Percentiles rank a stretch among this genome's conserved stretches.
phyloP scores from a whole-genome alignment of 2,888 invertebrate genomes.

The Azorinus chamasolen region DNA sequence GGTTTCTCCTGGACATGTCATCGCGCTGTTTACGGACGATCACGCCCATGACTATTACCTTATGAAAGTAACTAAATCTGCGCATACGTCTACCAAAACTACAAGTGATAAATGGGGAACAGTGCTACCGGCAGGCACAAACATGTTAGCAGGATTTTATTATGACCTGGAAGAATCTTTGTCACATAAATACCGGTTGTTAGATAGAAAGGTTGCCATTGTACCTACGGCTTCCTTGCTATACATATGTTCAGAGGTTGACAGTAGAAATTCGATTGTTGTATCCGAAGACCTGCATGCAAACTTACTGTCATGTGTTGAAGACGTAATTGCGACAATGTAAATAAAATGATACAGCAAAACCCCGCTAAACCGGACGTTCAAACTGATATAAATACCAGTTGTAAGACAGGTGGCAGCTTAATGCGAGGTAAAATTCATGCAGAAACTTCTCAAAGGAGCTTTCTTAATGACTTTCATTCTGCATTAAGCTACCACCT shows the following conservation, averaged over 20 bases:
- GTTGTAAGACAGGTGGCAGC: too few species aligned
- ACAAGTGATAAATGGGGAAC: constrained; percentile 1
- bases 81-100: neutral
- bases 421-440: too few species aligned
- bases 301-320: neutral
- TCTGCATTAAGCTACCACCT: too few species aligned
- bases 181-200: neutral
- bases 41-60: neutral
- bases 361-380: too few species aligned
- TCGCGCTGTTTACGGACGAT: neutral
- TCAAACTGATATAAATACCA: too few species aligned
- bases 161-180: neutral
- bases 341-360: too few species aligned
- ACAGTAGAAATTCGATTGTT: neutral
- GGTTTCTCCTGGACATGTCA: neutral
- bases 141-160: neutral
- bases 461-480: too few species aligned
- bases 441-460: too few species aligned
- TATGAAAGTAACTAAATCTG: neutral
- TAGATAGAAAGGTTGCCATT: neutral
- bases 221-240: neutral
- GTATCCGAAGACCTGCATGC: neutral
- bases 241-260: neutral
- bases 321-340: too few species aligned
- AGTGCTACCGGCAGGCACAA: neutral